These are phyloP conservation scores for Typhlomys cinereus DNA, from an alignment of 2,113 vertebrate species.

Conservation along the genomic window DNA sequence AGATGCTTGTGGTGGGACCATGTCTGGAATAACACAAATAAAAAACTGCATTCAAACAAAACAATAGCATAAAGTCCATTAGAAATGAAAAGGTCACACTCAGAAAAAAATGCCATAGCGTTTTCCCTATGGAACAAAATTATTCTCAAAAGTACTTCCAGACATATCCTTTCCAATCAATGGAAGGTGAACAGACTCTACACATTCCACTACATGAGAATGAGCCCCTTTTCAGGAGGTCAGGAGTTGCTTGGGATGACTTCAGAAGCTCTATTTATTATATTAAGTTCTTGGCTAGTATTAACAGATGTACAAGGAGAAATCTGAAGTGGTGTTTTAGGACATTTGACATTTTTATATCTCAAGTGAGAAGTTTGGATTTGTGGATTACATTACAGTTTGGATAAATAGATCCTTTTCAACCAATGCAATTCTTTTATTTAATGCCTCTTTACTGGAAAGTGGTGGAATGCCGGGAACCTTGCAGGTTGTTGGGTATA, in stretches of 20 bases:
- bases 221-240: conserved; percentile 44
- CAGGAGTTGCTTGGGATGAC: background rate
- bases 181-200: conserved; percentile 45
- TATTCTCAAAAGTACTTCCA: conserved; percentile 70
- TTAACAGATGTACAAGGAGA: background rate
- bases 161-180: conserved; percentile 66
- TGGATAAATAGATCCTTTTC: conserved; percentile 5
- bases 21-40: conserved; percentile 82
- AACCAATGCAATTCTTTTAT: background rate
- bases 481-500: background rate
- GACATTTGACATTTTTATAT: conserved; percentile 13
- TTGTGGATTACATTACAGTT: background rate
- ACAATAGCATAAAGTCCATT: conserved; percentile 81
- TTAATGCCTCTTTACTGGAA: conserved; percentile 14
- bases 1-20: conserved; percentile 84
- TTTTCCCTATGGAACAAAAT: conserved; percentile 68
- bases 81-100: conserved; percentile 76
- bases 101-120: conserved; percentile 70
- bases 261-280: background rate
- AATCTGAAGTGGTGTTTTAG: background rate
- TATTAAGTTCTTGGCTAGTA: background rate
- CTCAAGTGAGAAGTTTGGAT: conserved; percentile 8
- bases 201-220: conserved; percentile 14
- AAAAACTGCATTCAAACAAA: conserved; percentile 83
- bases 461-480: background rate